Conservation (phyloP, 2,888 invertebrate species). For the Napeogenes sylphis region DNA sequence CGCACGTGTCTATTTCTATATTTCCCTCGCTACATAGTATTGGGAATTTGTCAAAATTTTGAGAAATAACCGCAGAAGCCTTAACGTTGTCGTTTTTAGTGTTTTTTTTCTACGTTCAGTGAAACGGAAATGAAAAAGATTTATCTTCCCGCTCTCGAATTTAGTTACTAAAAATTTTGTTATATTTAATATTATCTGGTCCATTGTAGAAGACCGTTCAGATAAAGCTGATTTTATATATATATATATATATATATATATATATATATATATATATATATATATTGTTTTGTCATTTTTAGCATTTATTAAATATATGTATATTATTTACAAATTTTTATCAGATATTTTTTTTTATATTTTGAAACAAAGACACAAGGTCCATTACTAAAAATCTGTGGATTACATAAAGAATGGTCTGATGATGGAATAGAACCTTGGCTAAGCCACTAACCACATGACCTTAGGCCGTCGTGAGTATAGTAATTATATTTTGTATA, state of each 20-base stretch:
- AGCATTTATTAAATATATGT: too few relatives aligned
- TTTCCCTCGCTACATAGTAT: slow-evolving; percentile 16
- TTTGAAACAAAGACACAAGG: too few relatives aligned
- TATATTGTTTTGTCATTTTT: too few relatives aligned
- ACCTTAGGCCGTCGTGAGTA: too few relatives aligned
- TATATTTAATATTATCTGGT: slow-evolving; percentile 1
- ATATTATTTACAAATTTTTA: too few relatives aligned
- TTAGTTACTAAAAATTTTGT: background rate
- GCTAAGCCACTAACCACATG: too few relatives aligned
- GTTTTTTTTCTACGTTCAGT: slow-evolving; percentile 25
- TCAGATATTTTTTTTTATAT: too few relatives aligned
- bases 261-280: background rate
- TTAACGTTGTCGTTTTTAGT: slow-evolving; percentile 26
- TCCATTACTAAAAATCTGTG: too few relatives aligned
- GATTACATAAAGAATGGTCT: too few relatives aligned
- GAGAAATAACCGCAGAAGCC: slow-evolving; percentile 30
- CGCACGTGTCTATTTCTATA: slow-evolving; percentile 6
- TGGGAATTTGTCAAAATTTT: slow-evolving; percentile 31
- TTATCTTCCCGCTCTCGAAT: slow-evolving; percentile 24
- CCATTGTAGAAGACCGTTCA: background rate
- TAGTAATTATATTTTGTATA: too few relatives aligned
- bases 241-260: background rate
- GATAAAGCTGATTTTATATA: background rate
- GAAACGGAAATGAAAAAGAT: slow-evolving; percentile 33
- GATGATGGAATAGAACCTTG: too few relatives aligned